Evolutionary conservation across 2,113 vertebrate species (phyloP).

Genomic region (Phaetusa simplex): DNA sequence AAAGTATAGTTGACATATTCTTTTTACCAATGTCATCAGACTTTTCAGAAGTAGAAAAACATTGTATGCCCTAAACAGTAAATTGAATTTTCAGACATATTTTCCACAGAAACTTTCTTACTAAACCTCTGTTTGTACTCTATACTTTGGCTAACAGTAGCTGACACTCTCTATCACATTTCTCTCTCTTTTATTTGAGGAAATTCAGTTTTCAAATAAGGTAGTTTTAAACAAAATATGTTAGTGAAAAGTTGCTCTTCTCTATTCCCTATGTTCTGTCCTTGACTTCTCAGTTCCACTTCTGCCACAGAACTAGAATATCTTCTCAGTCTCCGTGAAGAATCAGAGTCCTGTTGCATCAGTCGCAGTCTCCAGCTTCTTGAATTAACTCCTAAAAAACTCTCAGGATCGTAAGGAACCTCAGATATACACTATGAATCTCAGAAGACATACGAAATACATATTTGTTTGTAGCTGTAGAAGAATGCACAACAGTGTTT

Average conservation of each 20-base stretch:
- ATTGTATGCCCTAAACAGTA: not conserved
- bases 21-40: not conserved
- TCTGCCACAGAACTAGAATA: not conserved
- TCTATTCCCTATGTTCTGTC: not conserved
- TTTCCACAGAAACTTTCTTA: not conserved
- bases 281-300: not conserved
- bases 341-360: not conserved
- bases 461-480: not conserved
- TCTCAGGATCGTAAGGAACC: rapidly evolving
- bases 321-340: not conserved
- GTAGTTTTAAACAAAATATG: not conserved
- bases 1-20: not conserved
- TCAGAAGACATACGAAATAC: not conserved
- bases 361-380: rapidly evolving
- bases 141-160: not conserved
- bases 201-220: not conserved
- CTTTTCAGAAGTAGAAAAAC: not conserved
- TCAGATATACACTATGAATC: not conserved
- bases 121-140: not conserved
- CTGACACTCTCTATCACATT: not conserved
- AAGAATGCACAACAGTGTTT: not conserved
- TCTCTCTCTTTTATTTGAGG: not conserved
- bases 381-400: not conserved
- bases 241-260: not conserved
- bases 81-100: not conserved